Evolutionary conservation across 2,113 vertebrate species (phyloP).

Genomic region (Craseonycteris thonglongyai): DNA sequence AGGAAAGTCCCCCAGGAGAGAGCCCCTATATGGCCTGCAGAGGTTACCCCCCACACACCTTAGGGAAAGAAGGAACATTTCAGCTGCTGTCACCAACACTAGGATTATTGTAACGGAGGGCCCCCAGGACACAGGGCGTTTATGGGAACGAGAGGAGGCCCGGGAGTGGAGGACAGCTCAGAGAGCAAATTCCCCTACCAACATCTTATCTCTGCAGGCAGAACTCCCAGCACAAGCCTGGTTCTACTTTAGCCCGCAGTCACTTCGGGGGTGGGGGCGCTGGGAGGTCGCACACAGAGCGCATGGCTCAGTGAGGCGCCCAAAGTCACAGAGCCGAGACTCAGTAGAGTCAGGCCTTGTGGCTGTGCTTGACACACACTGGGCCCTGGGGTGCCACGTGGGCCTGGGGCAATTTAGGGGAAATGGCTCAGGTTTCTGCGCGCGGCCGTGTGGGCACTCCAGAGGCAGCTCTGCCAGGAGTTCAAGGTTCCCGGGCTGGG

Average conservation of each 20-base stretch:
- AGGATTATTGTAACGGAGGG: not conserved
- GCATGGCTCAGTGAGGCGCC: not conserved
- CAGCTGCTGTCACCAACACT: not conserved
- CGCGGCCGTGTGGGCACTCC: rapidly evolving
- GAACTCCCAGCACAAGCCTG: not conserved
- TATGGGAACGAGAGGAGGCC: not conserved
- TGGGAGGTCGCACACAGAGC: not conserved
- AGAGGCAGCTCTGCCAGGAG: not conserved
- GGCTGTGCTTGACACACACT: not conserved
- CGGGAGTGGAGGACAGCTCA: not conserved
- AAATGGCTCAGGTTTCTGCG: not conserved
- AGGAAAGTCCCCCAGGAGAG: not conserved
- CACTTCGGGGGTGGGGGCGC: rapidly evolving
- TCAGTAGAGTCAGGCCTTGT: not conserved
- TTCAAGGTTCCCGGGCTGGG: not conserved
- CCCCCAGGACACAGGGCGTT: not conserved
- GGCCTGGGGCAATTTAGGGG: not conserved
- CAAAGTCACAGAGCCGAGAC: not conserved
- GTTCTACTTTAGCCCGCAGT: not conserved
- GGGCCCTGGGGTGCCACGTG: no score
- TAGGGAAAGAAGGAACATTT: not conserved
- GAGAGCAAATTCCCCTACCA: not conserved
- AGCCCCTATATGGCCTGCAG: not conserved
- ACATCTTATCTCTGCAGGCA: not conserved
- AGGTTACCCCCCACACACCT: not conserved